Conservation (phyloP, 2,113 vertebrate species). For the Falcunculus frontatus region DNA sequence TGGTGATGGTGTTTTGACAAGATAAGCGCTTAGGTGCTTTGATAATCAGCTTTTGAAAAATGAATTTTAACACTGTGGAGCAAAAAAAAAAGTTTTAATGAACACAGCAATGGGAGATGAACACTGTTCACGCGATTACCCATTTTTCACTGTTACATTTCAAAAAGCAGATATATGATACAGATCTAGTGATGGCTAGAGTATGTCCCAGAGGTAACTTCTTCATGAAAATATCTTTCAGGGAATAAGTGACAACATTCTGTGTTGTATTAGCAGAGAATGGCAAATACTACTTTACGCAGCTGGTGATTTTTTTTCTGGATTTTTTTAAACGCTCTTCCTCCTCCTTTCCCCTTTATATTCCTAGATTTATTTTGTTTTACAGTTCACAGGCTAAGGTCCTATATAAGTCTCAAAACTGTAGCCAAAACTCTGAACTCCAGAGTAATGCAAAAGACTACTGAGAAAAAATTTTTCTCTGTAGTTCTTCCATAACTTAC, state of each 20-base stretch:
- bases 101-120: background rate
- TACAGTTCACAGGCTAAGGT: constrained; percentile 35
- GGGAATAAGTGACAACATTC: background rate
- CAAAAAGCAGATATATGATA: background rate
- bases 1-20: background rate
- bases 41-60: background rate
- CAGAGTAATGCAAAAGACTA: constrained; percentile 8
- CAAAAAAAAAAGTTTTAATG: background rate
- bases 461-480: constrained; percentile 12
- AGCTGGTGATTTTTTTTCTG: background rate
- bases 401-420: constrained; percentile 11
- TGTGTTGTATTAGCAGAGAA: background rate
- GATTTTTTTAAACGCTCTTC: background rate
- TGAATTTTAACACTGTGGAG: background rate
- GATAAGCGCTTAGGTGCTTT: background rate
- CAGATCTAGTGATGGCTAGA: background rate
- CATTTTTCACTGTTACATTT: background rate
- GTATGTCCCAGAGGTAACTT: background rate
- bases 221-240: background rate
- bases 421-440: background rate
- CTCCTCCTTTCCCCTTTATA: background rate
- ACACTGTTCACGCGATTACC: background rate
- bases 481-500: background rate
- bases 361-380: constrained; percentile 53
- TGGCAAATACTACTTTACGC: background rate